Conservation (phyloP, 2,797 vertebrate species). For the Notolepis coatsorum region DNA sequence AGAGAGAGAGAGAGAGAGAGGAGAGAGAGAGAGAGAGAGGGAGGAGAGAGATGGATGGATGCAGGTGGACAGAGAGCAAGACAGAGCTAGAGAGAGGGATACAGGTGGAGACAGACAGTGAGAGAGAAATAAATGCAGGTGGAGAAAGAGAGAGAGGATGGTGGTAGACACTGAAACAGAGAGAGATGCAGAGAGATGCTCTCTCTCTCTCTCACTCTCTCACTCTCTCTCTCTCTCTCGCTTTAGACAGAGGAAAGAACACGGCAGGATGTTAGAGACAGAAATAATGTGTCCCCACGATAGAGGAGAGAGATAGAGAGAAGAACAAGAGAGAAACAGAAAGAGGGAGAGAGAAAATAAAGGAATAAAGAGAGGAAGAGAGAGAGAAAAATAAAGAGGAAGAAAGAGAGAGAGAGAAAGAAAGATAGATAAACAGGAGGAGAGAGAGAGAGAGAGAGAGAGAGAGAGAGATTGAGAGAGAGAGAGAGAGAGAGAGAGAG, state of each 20-base stretch:
- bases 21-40: constrained; percentile 32
- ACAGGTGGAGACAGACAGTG: constrained; percentile 36
- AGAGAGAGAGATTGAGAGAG: constrained; percentile 6
- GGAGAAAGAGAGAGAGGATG: constrained; percentile 28
- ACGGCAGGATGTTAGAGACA: too few relatives aligned
- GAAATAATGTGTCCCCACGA: too few relatives aligned
- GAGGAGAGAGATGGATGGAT: background rate
- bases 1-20: constrained; percentile 19
- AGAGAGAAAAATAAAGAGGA: background rate
- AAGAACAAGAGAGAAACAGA: background rate
- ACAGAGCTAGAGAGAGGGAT: constrained; percentile 9
- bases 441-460: constrained; percentile 30
- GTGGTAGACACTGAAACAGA: constrained; percentile 32
- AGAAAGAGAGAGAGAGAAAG: constrained; percentile 3
- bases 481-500: constrained; percentile 4
- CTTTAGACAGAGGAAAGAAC: too few relatives aligned
- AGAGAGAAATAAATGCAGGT: too few relatives aligned
- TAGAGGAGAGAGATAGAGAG: constrained; percentile 4
- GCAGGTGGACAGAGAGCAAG: background rate
- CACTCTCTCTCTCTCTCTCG: too few relatives aligned
- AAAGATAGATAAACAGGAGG: constrained; percentile 21
- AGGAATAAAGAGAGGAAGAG: constrained; percentile 10
- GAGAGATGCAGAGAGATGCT: too few relatives aligned
- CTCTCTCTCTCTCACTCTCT: too few relatives aligned
- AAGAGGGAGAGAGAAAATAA: constrained; percentile 38